Base-by-base conservation (phyloP, 2,113 vertebrate genomes). In the Chaetorhynchus papuensis region DNA sequence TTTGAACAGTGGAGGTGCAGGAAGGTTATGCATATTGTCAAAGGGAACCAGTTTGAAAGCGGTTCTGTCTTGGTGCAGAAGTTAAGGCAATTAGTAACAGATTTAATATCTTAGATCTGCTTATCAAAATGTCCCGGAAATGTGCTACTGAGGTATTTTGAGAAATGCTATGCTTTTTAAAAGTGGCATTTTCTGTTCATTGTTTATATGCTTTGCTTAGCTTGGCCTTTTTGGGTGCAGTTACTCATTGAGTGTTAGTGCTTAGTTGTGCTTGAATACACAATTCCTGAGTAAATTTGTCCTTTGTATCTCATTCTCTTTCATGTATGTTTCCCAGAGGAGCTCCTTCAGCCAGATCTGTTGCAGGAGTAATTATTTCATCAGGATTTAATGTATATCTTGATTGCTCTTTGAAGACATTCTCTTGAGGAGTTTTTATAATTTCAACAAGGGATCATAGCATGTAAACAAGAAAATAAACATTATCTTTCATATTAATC, bases 301-400 rank as follows among this genome's bases (percentile, higher is more conserved):
- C 91, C 89, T 93, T 93, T 96, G 84, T 93, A 89, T 91, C 77
- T 93, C 85, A 82, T 94, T 94, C 71, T 91, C 88, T 96, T 94
- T 87, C 74, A 81, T 84, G 5, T 83, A 87, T 56, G 74, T 95
- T 94, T 95, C 96, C 91, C 96, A 91, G 70, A 94, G 96, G 96
- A 92, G 61, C 89, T 96, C 83, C 86, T 97, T 87, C 83, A 81
- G 88, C 87, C 86, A 91, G 82, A 87, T 92, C 77, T 95, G 57
- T 94, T 98, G 97, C 98, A 98, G 97, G 97, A 98, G 98, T 98
- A 98, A 99, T 99, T 98, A 98, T 98, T 99, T 98, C 97, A 98
- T 99, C 98, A 98, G 97, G 96, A 96, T 97, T 97, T 98, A 97
- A 97, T 97, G 97, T 98, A 98, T 98, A 98, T 97, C 91, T 98